Base-by-base conservation (phyloP, 1,140 invertebrate genomes). In the Drosophila albomicans region DNA sequence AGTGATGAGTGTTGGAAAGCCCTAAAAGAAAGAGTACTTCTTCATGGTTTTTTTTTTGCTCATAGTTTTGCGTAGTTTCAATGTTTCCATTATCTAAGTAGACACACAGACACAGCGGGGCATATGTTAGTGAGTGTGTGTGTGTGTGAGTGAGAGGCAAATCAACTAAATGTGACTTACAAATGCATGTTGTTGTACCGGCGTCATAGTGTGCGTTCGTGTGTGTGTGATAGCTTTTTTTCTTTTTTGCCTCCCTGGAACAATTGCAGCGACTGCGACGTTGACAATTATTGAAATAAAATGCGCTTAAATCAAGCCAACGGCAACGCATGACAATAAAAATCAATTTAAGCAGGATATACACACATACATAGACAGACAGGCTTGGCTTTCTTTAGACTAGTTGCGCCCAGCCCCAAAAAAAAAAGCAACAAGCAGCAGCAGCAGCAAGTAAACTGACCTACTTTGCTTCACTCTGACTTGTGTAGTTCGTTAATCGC, bases 401-500 rank as follows among this genome's bases (percentile, higher is more conserved):
- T 82, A 82, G 78, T 75, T 70, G 78, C 74, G 13, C 58, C 11
- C 38, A 45, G 49, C 15, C 25, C 45, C 0, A 25, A 25, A 25
- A 25, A 25, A 73, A 46, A 38, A 75, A 75, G 25, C 49, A 59
- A 46, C 35, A 65, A 56, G 58, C 58, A 7, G 7, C 30, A 38
- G 6, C 32, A 35, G 35, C 6, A 38, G 7, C 35, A 45, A 70
- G 28, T 63, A 71, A 77, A 62, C 75, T 77, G 73, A 75, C 82
- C 82, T 82, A 88, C 77, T 87, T 87, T 75, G 70, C 63, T 68
- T 20, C 13, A 61, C 67, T 75, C 67, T 62, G 66, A 74, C 78
- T 78, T 79, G 75, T 68, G 71, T 68, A 52, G 70, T 54, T 52
- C 20, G 16, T 52, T 32, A 32, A 30, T 11, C 56, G 48, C 15